A percentile compares a stretch with the other conserved stretches of the same genome.
These are phyloP conservation scores for Smittia aterrima DNA, from an alignment of 2,888 invertebrate genomes.

Conservation along the genomic window DNA sequence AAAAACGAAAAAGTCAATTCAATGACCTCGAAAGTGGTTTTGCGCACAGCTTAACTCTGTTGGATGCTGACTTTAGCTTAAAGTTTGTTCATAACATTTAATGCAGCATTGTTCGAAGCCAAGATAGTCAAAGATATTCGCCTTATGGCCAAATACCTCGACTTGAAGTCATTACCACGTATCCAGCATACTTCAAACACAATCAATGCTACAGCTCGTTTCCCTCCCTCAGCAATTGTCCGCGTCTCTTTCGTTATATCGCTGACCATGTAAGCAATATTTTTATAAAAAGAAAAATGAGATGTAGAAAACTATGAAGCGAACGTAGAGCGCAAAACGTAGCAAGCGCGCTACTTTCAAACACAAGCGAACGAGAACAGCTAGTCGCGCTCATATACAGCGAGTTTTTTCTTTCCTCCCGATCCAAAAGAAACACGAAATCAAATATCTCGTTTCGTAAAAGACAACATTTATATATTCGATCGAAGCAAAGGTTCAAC, in stretches of 20 bases:
- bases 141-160: constrained; percentile 19
- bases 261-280: constrained; percentile 19
- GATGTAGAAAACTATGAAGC: constrained; percentile 25
- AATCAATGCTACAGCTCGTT: background rate
- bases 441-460: constrained; percentile 13
- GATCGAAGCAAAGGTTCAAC: constrained; percentile 28
- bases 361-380: background rate
- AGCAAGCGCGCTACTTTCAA: background rate
- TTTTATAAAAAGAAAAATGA: background rate
- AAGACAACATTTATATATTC: constrained; percentile 17
- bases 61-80: constrained; percentile 29
- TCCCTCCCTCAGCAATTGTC: background rate
- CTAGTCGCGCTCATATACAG: constrained; percentile 17
- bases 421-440: background rate
- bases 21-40: constrained; percentile 30
- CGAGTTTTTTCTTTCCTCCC: no score
- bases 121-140: constrained; percentile 12
- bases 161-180: constrained; percentile 24
- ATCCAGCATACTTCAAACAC: background rate
- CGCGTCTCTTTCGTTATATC: background rate
- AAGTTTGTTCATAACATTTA: constrained; percentile 24
- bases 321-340: constrained; percentile 20
- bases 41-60: background rate
- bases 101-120: constrained; percentile 32
- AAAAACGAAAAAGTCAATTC: background rate